Evolutionary conservation across 1,140 invertebrate species (phyloP).

Genomic region (Lepidostoma basale): DNA sequence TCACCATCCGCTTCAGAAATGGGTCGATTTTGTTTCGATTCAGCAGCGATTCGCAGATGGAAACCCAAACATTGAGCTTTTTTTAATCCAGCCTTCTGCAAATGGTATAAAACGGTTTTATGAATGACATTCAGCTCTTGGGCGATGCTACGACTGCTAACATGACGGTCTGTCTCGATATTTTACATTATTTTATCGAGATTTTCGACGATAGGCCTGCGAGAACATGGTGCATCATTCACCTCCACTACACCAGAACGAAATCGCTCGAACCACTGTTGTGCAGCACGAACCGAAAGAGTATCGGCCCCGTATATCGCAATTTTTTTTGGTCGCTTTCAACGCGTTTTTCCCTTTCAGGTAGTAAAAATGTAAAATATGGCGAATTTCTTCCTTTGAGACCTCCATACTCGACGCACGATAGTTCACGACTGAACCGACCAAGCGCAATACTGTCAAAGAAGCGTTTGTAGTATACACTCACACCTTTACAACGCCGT

Average conservation of each 20-base stretch:
- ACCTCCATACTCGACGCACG: constrained; percentile 12
- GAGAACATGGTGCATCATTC: constrained; percentile 3
- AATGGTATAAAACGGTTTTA: constrained; percentile 4
- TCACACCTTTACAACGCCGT: not conserved
- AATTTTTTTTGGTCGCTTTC: no score
- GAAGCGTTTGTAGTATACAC: not conserved
- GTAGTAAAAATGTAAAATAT: constrained; percentile 15
- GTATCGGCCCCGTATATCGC: not conserved
- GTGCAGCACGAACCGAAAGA: not conserved
- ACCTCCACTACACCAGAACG: not conserved
- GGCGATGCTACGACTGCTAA: constrained; percentile 9
- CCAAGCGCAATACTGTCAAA: constrained; percentile 36
- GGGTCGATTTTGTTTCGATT: constrained; percentile 6
- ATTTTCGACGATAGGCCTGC: constrained; percentile 6
- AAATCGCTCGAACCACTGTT: not conserved
- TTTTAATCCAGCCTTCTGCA: constrained; percentile 6
- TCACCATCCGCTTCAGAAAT: constrained; percentile 13
- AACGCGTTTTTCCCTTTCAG: constrained; percentile 11
- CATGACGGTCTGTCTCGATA: constrained; percentile 2
- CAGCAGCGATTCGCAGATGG: constrained; percentile 9
- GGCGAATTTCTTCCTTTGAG: constrained; percentile 13
- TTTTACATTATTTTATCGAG: constrained; percentile 5
- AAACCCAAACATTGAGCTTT: constrained; percentile 7
- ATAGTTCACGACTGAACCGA: constrained; percentile 37
- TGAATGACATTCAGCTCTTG: not conserved